Evolutionary conservation across 2,113 vertebrate species (phyloP), one percentile per base, ranked within the genome.

Genomic region (Ochotona princeps): DNA sequence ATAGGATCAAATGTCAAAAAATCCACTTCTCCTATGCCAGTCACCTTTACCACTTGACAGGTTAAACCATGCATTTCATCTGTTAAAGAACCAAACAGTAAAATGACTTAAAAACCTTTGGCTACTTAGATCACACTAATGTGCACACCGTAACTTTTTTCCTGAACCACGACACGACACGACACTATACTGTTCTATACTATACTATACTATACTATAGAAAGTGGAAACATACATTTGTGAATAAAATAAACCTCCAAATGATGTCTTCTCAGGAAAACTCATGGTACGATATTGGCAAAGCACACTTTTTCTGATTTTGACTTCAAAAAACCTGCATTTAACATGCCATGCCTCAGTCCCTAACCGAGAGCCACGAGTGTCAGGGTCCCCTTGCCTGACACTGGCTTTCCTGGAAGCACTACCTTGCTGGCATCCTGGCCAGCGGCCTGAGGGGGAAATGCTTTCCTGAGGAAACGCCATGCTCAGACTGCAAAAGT

Each of bases 1-100:
- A 74, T 18, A 26, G 98, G 98, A n/a, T 97, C 83, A 70, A 98
- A 98, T 2, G 99, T 99, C 92, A 98, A 95, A 84, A 97, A 97
- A 69, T 95, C 80, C 2, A 86, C 91, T 74, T 98, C 97, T 49
- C 96, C 98, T 89, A 99, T 76, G 9, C 95, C 94, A 2, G 97
- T 96, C 82, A 96, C 95, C 76, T 98, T 97, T 80, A 98, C 97
- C 96, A 99, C 97, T 81, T 96, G 89, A 94, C 98, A 98, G 83
- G 98, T 98, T 98, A 99, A 98, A 2, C 87, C 93, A 93, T 99
- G 98, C 96, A 99, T 98, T 83, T 99, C 98, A 86, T 99, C 99
- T 98, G 94, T 95, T 96, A 70, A 93, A 96, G 12, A 88, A 47
- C 76, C 66, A 93, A 85, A 94, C 35, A 96, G 86, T 9, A 92